Evolutionary conservation across 2,113 vertebrate genomes (phyloP), one percentile per base, ranked within the genome.

Genomic region (Thamnophis sirtalis): DNA sequence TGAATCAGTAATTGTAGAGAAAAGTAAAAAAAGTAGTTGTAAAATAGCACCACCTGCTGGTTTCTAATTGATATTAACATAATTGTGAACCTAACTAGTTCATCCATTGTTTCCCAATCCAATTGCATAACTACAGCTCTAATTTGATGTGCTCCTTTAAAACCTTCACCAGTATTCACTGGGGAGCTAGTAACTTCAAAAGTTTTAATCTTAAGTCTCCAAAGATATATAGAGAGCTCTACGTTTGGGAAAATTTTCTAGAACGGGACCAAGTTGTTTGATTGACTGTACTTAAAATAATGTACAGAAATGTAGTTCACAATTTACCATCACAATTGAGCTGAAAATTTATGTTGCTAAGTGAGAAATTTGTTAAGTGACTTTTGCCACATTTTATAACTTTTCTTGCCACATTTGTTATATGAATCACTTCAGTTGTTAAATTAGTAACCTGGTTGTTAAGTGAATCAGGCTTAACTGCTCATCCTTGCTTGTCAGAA

Each of bases 11-110:
- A 15, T 50, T 86, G 33, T 28, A 86, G 48, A 86, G 26, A 50
- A 49, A 49, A 86, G 11, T 49, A 28, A 51, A 50, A 54, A 43
- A 90, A 7, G 28, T 84, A 84, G 50, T 58, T 86, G 43, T n/a
- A 86, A 86, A 91, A 60, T 55, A 91, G 90, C 55, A 86, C 84
- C 84, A 91, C 7, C 55, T 91, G 24, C 48, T 51, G 90, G 49
- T 86, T 91, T n/a, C 28, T 33, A 24, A 8, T 55, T 0, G 28
- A 55, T 5, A 55, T 90, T 89, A 50, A 68, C 54, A 49, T 24
- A 33, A 85, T 21, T 86, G 26, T 86, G 48, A 58, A 58, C 5
- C 13, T 56, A 89, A 28, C 6, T 55, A 15, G 24, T 51, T 33
- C 15, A 38, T 24, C 21, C 60, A 58, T 49, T 5, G n/a, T 48